Evolutionary conservation across 1,140 invertebrate genomes (phyloP).

Genomic region (Eufriesea mexicana): DNA sequence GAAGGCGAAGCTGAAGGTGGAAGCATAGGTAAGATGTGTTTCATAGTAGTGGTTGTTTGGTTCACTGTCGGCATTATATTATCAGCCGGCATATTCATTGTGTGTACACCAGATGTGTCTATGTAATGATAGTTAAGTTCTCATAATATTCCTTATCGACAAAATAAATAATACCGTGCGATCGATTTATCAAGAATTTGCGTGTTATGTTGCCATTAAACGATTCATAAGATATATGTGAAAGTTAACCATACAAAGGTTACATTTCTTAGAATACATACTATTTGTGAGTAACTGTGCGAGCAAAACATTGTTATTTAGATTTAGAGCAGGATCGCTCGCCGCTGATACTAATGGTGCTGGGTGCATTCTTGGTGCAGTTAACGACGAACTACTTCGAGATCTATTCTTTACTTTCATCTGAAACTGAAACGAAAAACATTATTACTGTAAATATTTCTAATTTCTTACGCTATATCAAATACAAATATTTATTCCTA

Average conservation of each 20-base stretch:
- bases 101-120: slow-evolving; percentile 75
- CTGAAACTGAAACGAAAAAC: slow-evolving; percentile 75
- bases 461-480: background rate
- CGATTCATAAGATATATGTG: background rate
- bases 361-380: slow-evolving; percentile 76
- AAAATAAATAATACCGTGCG: slow-evolving; percentile 28
- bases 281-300: slow-evolving; percentile 86
- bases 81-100: slow-evolving; percentile 72
- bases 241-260: slow-evolving; percentile 28
- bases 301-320: slow-evolving; percentile 84
- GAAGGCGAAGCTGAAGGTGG: slow-evolving; percentile 66
- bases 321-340: slow-evolving; percentile 83
- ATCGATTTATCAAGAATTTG: slow-evolving; percentile 23
- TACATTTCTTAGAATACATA: slow-evolving; percentile 70
- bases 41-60: slow-evolving; percentile 66
- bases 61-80: slow-evolving; percentile 66
- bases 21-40: slow-evolving; percentile 77
- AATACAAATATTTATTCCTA: background rate
- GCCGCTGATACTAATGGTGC: slow-evolving; percentile 83
- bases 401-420: slow-evolving; percentile 81
- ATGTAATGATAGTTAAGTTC: slow-evolving; percentile 48
- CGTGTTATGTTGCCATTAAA: slow-evolving; percentile 6
- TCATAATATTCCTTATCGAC: slow-evolving; percentile 43
- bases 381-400: slow-evolving; percentile 81
- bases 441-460: background rate